These are phyloP conservation scores for Phainopepla nitens DNA, from an alignment of 2,113 vertebrate genomes.

Conservation along the genomic window DNA sequence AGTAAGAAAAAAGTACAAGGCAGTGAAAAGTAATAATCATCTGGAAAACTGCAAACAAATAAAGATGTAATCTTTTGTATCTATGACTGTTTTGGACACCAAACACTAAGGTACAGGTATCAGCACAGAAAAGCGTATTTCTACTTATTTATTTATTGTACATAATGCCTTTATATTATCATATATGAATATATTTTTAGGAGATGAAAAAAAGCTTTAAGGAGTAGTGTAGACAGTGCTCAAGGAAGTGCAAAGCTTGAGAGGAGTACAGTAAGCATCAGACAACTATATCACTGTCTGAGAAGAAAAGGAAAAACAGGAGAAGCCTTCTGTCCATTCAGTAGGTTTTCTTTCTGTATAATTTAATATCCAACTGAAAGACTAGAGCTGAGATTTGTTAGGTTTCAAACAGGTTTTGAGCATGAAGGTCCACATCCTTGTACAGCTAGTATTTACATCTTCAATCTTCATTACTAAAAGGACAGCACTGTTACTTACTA, in stretches of 20 bases:
- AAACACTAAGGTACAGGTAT: neutral
- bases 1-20: neutral
- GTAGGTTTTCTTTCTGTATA: neutral
- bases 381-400: neutral
- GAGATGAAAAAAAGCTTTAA: neutral
- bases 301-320: neutral
- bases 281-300: neutral
- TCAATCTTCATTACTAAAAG: neutral
- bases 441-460: neutral
- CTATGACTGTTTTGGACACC: neutral
- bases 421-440: neutral
- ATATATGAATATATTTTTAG: neutral
- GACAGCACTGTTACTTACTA: neutral
- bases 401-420: neutral
- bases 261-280: neutral
- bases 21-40: neutral
- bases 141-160: neutral
- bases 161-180: neutral
- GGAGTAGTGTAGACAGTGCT: neutral
- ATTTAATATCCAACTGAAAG: neutral
- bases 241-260: neutral
- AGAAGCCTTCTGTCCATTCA: neutral
- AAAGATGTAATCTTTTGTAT: neutral
- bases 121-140: neutral
- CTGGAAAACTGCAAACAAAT: neutral